Base-by-base conservation (phyloP, 2,113 vertebrate species). In the Pipra filicauda region DNA sequence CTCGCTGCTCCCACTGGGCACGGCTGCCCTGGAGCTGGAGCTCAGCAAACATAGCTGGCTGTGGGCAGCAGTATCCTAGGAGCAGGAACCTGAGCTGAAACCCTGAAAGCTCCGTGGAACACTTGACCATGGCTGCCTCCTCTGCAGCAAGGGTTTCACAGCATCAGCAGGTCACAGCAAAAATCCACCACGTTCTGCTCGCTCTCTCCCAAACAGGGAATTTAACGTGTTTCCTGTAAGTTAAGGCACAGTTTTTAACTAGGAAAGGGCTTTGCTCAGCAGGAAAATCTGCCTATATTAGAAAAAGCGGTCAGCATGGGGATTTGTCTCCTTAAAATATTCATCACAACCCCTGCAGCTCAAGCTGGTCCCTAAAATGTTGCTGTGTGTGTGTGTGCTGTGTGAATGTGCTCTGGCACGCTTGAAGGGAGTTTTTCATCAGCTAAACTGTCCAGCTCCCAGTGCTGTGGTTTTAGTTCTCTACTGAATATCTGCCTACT, bases 31-130 rank as follows among this genome's bases (percentile, higher is more conserved):
- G 5, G 3, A 2, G 28, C 88, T 51, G 73, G 46, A 48, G 90
- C 88, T 61, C 88, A 23, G 88, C 90, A 94, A 81, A 91, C 94
- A 90, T 72, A 39, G 85, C 94, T 91, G 78, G 4, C 81, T 23
- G n/a, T 3, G 1, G 84, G 85, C 90, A 91, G 85, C 62, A 28
- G 94, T 88, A 79, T 88, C 95, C 95, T 82, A 48, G 93, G 48
- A 89, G 27, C 88, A 59, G 70, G 21, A 64, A 12, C 74, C 26
- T 8, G 35, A 51, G 70, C 74, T 49, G 85, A 85, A 72, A 78
- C 65, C 55, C 77, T 26, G 61, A 46, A 28, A 67, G 57, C 89
- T 35, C 80, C 0, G 1, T 17, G 6, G 8, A 72, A 44, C 16
- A 3, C 37, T 37, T 35, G 58, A 52, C 64, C 62, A 27, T 35